Conservation (phyloP, 1,140 invertebrate genomes). For the Nephotettix cincticeps region DNA sequence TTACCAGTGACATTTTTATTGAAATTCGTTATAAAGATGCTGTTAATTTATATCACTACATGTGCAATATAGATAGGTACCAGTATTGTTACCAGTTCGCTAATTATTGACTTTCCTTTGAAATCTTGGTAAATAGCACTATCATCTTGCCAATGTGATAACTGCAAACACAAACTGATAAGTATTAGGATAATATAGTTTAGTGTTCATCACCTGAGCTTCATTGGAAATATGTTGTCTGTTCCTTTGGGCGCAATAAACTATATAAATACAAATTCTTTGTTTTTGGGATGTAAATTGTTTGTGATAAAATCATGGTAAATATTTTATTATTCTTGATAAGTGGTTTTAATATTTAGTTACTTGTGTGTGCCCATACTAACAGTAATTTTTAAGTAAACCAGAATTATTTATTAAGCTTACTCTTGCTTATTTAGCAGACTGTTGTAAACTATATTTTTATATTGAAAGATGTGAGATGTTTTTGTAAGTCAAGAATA, state of each 20-base stretch:
- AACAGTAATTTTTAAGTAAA: neutral
- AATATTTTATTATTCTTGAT: neutral
- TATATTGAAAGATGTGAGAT: too few relatives aligned
- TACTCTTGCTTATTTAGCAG: too few relatives aligned
- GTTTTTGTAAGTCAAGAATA: too few relatives aligned
- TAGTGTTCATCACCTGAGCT: neutral
- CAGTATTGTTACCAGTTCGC: too few relatives aligned
- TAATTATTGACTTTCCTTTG: too few relatives aligned
- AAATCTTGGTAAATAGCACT: too few relatives aligned
- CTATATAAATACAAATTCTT: neutral
- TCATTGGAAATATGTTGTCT: neutral
- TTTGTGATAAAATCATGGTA: neutral
- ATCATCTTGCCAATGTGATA: neutral
- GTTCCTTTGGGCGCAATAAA: neutral
- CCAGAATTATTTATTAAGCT: too few relatives aligned
- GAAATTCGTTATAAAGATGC: too few relatives aligned
- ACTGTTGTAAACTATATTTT: too few relatives aligned
- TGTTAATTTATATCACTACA: too few relatives aligned
- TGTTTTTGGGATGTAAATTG: neutral
- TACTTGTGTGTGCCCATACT: neutral
- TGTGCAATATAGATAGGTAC: too few relatives aligned
- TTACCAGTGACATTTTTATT: too few relatives aligned
- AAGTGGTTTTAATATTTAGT: neutral
- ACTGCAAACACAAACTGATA: neutral
- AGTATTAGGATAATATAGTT: neutral